phyloP scores from a whole-genome alignment of 2,113 vertebrate genomes.

The Lethenteron reissneri region DNA sequence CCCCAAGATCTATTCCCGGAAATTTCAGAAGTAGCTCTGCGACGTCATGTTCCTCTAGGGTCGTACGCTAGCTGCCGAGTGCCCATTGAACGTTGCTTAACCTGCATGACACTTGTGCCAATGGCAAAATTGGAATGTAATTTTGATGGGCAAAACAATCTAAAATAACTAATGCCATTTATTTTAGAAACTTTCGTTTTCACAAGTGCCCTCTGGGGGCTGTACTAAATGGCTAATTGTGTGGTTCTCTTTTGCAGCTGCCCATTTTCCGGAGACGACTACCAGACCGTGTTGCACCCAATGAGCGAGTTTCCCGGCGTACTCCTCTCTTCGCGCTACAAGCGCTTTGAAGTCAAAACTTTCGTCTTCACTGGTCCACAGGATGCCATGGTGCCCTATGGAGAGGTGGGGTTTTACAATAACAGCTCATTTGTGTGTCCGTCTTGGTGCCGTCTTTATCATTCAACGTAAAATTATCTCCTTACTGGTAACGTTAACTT shows the following conservation, averaged over 20 bases:
- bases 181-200: neutral
- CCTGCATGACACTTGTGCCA: constrained; percentile 18
- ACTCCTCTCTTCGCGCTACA: constrained; percentile 21
- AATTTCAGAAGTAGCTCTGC: too few relatives aligned
- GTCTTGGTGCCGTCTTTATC: too few relatives aligned
- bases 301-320: constrained; percentile 11
- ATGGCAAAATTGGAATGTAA: constrained; percentile 9
- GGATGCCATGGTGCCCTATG: too few relatives aligned
- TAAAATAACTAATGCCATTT: neutral
- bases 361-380: constrained; percentile 21
- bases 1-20: too few relatives aligned
- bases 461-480: too few relatives aligned
- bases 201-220: neutral
- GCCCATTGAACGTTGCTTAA: too few relatives aligned
- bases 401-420: too few relatives aligned
- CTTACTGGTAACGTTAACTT: too few relatives aligned
- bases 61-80: too few relatives aligned
- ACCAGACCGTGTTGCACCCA: constrained; percentile 25
- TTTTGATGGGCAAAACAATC: neutral
- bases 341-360: constrained; percentile 33
- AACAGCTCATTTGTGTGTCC: too few relatives aligned
- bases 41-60: too few relatives aligned
- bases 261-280: constrained; percentile 23
- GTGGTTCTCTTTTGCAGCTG: constrained; percentile 17
- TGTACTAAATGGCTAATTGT: neutral